Evolutionary conservation across 2,113 vertebrate species (phyloP).

Genomic region (Fulica atra): DNA sequence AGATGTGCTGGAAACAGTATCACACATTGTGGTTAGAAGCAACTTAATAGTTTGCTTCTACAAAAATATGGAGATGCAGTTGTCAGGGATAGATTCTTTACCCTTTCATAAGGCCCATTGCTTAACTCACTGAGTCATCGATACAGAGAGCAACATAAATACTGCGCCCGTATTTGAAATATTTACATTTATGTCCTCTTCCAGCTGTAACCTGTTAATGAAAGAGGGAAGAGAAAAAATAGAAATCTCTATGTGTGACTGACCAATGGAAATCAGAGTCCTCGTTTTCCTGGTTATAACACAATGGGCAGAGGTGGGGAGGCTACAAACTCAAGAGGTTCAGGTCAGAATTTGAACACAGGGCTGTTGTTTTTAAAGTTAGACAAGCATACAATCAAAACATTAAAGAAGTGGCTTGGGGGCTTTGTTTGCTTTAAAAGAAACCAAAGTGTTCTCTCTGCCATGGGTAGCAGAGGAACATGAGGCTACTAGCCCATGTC

Average conservation of each 20-base stretch:
- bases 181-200: background rate
- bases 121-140: background rate
- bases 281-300: background rate
- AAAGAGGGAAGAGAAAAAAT: background rate
- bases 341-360: background rate
- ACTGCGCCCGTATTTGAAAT: background rate
- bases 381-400: background rate
- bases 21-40: background rate
- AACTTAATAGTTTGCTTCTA: background rate
- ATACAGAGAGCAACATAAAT: background rate
- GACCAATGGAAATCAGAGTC: background rate
- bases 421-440: background rate
- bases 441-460: background rate
- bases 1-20: background rate
- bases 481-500: accelerated
- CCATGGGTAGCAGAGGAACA: background rate
- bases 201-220: background rate
- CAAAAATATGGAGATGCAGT: background rate
- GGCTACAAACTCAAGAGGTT: background rate
- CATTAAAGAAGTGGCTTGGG: accelerated
- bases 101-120: background rate
- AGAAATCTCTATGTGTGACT: background rate
- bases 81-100: background rate
- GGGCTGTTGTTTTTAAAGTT: background rate
- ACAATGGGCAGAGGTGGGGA: background rate